These are phyloP conservation scores for Seira ritae DNA, from an alignment of 2,888 invertebrate species.

Conservation along the genomic window DNA sequence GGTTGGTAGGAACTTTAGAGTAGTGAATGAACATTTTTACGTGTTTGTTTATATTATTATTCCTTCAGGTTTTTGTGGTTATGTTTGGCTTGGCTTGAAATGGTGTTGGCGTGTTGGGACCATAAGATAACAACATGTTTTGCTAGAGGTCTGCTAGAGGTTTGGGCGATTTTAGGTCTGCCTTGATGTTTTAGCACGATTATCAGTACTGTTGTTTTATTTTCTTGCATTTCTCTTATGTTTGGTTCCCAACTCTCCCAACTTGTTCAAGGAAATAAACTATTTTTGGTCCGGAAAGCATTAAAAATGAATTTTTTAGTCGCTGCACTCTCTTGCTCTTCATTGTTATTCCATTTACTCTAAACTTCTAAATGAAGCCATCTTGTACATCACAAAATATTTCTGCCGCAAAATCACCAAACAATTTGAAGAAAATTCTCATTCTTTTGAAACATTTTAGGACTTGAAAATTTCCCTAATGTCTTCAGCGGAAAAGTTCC, in stretches of 20 bases:
- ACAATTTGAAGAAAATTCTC: neutral
- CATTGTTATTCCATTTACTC: neutral
- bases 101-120: neutral
- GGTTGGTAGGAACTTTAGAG: neutral
- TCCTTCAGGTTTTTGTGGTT: slow-evolving; percentile 1
- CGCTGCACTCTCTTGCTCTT: neutral
- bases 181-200: neutral
- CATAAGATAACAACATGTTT: neutral
- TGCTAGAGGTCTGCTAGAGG: neutral
- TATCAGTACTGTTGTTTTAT: slow-evolving; percentile 8
- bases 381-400: neutral
- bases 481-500: no score
- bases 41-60: slow-evolving; percentile 8
- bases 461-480: no score
- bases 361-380: neutral
- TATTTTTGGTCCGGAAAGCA: slow-evolving; percentile 1
- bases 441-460: no score
- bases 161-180: neutral
- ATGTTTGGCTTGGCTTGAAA: neutral
- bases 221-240: neutral
- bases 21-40: neutral
- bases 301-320: slow-evolving; percentile 6
- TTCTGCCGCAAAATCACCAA: neutral
- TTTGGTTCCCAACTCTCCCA: slow-evolving; percentile 6
- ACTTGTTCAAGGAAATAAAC: slow-evolving; percentile 6